phyloP scores from a whole-genome alignment of 1,140 invertebrate species.

The Laodelphax striatellus region DNA sequence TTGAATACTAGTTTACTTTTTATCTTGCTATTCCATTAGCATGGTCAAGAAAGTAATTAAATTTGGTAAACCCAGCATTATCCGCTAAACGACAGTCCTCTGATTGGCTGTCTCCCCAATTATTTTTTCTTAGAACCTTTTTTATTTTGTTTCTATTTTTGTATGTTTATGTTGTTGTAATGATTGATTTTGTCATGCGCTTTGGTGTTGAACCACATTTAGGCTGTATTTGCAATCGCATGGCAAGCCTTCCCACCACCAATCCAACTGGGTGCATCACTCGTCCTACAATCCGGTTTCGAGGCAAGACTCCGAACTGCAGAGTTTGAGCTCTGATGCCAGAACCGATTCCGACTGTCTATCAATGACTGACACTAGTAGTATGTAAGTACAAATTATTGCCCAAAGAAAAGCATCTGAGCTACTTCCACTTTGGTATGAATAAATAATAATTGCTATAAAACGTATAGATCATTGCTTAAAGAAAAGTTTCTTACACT shows the following conservation, averaged over 20 bases:
- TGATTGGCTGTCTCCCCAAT: no score
- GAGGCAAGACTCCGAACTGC: constrained; percentile 81
- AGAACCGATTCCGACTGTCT: constrained; percentile 81
- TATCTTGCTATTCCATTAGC: no score
- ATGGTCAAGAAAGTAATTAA: no score
- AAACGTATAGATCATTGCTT: no score
- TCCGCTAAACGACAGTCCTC: no score
- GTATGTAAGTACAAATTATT: constrained; percentile 86
- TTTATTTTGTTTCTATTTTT: not conserved
- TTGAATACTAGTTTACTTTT: no score
- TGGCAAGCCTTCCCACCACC: constrained; percentile 1
- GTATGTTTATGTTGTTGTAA: not conserved
- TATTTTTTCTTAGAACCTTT: no score
- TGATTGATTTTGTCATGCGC: not conserved
- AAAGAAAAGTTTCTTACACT: no score
- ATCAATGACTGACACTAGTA: constrained; percentile 68
- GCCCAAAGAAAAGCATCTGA: no score
- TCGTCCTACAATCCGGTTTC: constrained; percentile 83
- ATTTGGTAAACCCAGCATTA: no score
- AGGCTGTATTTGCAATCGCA: constrained; percentile 21
- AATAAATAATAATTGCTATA: no score
- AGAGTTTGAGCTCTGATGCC: constrained; percentile 76
- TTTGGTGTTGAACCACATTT: constrained; percentile 16
- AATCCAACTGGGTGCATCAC: constrained; percentile 37
- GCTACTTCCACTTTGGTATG: no score